Evolutionary conservation across 1,140 invertebrate genomes (phyloP).

Genomic region (Rhagoletis zephyria): DNA sequence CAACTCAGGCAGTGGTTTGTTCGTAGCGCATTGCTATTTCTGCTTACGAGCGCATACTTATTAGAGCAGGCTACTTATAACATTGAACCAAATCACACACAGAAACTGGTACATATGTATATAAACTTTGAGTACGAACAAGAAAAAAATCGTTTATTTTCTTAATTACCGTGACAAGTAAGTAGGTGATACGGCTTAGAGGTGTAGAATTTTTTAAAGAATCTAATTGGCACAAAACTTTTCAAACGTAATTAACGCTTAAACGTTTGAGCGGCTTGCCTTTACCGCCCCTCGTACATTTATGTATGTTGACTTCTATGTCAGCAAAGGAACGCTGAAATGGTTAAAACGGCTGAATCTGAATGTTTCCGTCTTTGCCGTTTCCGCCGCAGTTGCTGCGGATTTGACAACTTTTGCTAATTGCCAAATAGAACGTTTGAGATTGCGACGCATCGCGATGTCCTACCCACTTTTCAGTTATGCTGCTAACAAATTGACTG

Average conservation of each 20-base stretch:
- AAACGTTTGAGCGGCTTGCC: not conserved
- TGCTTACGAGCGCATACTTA: no score
- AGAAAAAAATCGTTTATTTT: not conserved
- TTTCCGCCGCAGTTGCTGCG: not conserved
- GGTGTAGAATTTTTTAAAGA: not conserved
- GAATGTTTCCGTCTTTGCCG: not conserved
- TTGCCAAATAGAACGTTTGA: not conserved
- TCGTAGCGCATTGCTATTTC: no score
- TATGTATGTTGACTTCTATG: no score
- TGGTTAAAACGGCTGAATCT: not conserved
- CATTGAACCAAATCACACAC: no score
- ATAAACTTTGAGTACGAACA: no score
- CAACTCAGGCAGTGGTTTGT: no score
- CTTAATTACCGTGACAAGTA: not conserved
- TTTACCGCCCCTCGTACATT: not conserved
- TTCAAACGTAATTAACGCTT: not conserved
- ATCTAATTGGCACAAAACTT: not conserved
- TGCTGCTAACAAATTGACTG: not conserved
- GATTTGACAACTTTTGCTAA: slow-evolving; percentile 38
- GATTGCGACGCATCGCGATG: not conserved
- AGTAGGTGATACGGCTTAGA: not conserved
- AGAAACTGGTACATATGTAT: no score
- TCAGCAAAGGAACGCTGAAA: not conserved
- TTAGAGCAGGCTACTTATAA: no score
- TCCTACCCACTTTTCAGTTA: not conserved